Evolutionary conservation across 1,140 invertebrate genomes (phyloP).

Genomic region (Rhagoletis zephyria): DNA sequence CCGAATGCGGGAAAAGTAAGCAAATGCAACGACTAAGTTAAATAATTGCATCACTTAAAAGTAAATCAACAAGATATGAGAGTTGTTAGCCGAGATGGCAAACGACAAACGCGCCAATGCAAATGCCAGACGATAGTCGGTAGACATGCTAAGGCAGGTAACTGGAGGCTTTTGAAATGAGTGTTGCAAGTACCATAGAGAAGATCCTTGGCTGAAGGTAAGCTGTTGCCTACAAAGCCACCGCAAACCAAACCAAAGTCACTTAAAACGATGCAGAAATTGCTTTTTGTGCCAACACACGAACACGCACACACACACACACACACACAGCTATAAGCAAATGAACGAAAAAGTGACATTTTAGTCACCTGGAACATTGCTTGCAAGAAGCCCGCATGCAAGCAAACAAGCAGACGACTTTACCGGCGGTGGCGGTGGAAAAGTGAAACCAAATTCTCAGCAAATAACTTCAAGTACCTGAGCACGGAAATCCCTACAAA

Average conservation of each 20-base stretch:
- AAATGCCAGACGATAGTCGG: slow-evolving; percentile 18
- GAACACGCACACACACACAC: not conserved
- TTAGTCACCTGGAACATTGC: slow-evolving; percentile 15
- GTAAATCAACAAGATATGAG: slow-evolving; percentile 45
- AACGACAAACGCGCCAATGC: not conserved
- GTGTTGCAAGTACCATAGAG: not conserved
- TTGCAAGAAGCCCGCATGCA: not conserved
- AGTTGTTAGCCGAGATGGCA: not conserved
- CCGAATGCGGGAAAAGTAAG: slow-evolving; percentile 28
- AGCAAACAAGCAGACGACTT: not conserved
- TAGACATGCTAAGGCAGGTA: not conserved
- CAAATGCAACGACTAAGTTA: slow-evolving; percentile 32
- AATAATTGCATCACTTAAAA: slow-evolving; percentile 47
- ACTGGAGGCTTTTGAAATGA: not conserved
- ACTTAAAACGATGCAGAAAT: slow-evolving; percentile 40
- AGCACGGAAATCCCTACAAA: not conserved
- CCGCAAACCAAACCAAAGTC: slow-evolving; percentile 46
- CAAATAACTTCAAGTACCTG: slow-evolving; percentile 23
- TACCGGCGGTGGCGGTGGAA: not conserved
- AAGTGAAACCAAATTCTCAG: slow-evolving; percentile 42
- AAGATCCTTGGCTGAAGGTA: not conserved
- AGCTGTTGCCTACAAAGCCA: slow-evolving; percentile 30
- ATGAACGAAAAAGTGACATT: not conserved
- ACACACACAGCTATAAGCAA: not conserved
- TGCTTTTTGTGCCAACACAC: not conserved